Base-by-base conservation (phyloP, 2,113 vertebrate genomes). In the Carlito syrichta region DNA sequence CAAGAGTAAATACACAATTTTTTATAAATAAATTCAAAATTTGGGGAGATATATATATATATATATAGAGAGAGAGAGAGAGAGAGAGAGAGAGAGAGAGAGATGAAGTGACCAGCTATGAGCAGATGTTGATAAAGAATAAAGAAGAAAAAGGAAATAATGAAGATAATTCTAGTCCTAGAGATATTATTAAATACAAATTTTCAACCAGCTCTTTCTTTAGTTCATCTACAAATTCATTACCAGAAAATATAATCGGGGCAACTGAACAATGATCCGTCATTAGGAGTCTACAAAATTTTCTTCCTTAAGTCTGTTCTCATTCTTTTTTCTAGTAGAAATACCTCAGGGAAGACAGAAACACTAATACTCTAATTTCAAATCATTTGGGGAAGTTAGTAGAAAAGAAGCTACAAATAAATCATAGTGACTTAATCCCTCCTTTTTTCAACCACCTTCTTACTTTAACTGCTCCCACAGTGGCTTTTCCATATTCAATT, bases 281-380 rank as follows among this genome's bases (percentile, higher is more conserved):
- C 48, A 83, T 85, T 74, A 92, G 4, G 16, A 92, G 86, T 66
- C 30, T 58, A 71, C 1, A n/a, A 3, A 62, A 63, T 63, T 91
- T 96, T 91, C 35, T 93, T 86, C 60, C 16, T 58, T 77, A 6
- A 73, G 1, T 58, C 27, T 58, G 23, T 77, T 79, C 52, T 69
- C 78, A 93, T 48, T 93, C 52, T 4, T 77, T 81, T 87, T 71
- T 76, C 50, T 76, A 35, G 10, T 4, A 89, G 23, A 94, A 94
- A 81, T 84, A 54, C 1, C 22, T 40, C 38, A 66, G 12, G 43
- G 4, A 40, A 89, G 60, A 71, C 3, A 96, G 20, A 81, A 9
- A 90, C 19, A 68, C 32, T 92, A 88, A 79, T 83, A 83, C 52
- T 97, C 43, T 17, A 91, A 73, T 93, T 94, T 60, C 62, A 95